Evolutionary conservation across 2,888 invertebrate genomes (phyloP).

Genomic region (Elegia similella): DNA sequence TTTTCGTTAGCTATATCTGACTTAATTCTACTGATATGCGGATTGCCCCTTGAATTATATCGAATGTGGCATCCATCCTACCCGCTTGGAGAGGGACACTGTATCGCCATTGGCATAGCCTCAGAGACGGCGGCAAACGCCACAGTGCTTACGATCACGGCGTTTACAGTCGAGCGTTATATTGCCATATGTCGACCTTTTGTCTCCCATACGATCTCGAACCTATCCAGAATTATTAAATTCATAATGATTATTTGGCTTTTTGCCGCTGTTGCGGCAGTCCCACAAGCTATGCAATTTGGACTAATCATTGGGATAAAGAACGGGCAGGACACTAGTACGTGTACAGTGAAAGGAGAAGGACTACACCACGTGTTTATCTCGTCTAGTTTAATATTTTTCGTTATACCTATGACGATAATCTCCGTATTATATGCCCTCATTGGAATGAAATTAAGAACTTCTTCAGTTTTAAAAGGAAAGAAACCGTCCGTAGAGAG

Average conservation of each 20-base stretch:
- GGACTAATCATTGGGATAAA: constrained; percentile 83
- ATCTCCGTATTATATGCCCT: constrained; percentile 91
- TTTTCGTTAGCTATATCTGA: constrained; percentile 91
- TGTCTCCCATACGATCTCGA: constrained; percentile 90
- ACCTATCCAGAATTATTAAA: constrained; percentile 89
- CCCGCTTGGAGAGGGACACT: constrained; percentile 89
- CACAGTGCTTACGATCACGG: constrained; percentile 92
- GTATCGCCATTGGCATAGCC: constrained; percentile 87
- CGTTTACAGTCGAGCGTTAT: constrained; percentile 94
- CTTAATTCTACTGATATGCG: constrained; percentile 86
- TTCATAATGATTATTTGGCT: constrained; percentile 90
- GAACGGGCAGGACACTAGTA: constrained; percentile 70
- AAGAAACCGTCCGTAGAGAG: constrained; percentile 80
- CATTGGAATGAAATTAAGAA: constrained; percentile 87
- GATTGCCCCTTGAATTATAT: constrained; percentile 90
- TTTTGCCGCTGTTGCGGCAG: constrained; percentile 86
- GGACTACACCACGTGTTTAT: constrained; percentile 87
- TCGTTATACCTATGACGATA: constrained; percentile 92
- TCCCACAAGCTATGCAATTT: constrained; percentile 91
- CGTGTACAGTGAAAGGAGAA: constrained; percentile 82
- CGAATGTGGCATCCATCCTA: constrained; percentile 88
- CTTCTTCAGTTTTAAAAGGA: constrained; percentile 82
- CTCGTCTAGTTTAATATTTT: constrained; percentile 91
- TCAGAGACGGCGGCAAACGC: constrained; percentile 94
- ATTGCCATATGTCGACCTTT: constrained; percentile 94